Evolutionary conservation across 2,113 vertebrate genomes (phyloP).

Genomic region (Nanorana parkeri): DNA sequence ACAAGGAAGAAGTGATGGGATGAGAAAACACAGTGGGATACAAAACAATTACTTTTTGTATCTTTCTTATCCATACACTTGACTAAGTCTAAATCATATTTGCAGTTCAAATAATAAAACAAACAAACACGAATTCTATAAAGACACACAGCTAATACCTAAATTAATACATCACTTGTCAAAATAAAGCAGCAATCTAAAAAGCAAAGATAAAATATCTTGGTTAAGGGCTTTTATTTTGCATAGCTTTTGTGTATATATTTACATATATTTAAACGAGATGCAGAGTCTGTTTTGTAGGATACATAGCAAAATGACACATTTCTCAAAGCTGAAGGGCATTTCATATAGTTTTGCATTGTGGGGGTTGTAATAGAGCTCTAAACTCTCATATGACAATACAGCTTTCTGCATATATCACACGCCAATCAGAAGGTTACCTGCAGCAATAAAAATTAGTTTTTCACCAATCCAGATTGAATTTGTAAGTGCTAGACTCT

Average conservation of each 20-base stretch:
- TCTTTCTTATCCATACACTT: conserved; percentile 38
- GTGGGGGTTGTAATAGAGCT: conserved; percentile 5
- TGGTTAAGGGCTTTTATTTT: conserved; percentile 18
- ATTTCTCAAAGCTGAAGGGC: conserved; percentile 16
- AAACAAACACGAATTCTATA: conserved; percentile 23
- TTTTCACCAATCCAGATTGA: no score
- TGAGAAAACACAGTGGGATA: conserved; percentile 50
- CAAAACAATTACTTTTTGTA: conserved; percentile 50
- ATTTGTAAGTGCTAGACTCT: no score
- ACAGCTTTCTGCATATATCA: background rate
- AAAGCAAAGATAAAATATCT: conserved; percentile 19
- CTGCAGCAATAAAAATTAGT: no score
- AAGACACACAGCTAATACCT: conserved; percentile 43
- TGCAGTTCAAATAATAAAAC: conserved; percentile 33
- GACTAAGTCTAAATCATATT: conserved; percentile 42
- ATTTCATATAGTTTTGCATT: background rate
- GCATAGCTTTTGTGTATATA: conserved; percentile 26
- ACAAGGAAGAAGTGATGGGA: conserved; percentile 50
- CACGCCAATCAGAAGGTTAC: background rate
- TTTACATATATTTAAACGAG: conserved; percentile 31
- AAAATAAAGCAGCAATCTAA: conserved; percentile 35
- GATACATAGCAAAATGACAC: conserved; percentile 16
- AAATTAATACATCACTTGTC: conserved; percentile 48
- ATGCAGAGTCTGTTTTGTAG: conserved; percentile 8
- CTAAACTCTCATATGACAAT: background rate